These are phyloP conservation scores for Tethya wilhelma DNA, from an alignment of 37 sponge, comb jelly and placozoan species.

Conservation along the genomic window DNA sequence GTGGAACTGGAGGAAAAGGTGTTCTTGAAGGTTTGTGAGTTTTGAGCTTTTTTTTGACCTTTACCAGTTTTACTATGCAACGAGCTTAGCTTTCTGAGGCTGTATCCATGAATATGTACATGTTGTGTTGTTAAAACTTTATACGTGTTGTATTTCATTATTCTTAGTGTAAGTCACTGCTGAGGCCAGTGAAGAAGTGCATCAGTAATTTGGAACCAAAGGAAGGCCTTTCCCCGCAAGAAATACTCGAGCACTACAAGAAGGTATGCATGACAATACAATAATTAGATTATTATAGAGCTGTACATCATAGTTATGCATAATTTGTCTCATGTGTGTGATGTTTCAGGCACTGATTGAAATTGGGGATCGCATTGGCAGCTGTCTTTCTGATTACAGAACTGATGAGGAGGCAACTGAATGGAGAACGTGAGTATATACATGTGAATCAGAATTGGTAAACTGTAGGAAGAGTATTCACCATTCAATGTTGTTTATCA, in stretches of 20 bases:
- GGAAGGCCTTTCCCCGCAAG: constrained; percentile 46
- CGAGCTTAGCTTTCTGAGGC: too few relatives aligned
- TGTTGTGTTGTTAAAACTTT: too few relatives aligned
- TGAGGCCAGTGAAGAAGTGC: constrained; percentile 84
- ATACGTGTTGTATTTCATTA: too few relatives aligned
- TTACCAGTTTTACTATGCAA: too few relatives aligned
- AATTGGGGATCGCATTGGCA: constrained; percentile 80
- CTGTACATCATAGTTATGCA: background rate
- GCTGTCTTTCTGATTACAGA: constrained; percentile 19
- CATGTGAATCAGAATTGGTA: background rate
- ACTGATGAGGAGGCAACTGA: constrained; percentile 28
- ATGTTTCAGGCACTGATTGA: constrained; percentile 62
- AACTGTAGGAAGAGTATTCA: background rate
- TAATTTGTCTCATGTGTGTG: background rate
- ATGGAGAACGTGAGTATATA: constrained; percentile 71
- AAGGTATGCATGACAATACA: constrained; percentile 14
- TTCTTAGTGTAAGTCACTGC: constrained; percentile 36
- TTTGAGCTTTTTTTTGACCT: background rate
- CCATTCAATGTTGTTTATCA: too few relatives aligned
- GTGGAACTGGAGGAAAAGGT: constrained; percentile 58
- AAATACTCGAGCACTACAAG: constrained; percentile 62
- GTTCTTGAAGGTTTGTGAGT: constrained; percentile 43
- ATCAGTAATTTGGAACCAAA: constrained; percentile 57
- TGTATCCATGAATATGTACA: too few relatives aligned
- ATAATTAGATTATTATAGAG: background rate